These are phyloP conservation scores for Gobio occitaniae DNA, from an alignment of 2,797 vertebrate genomes.

Conservation along the genomic window DNA sequence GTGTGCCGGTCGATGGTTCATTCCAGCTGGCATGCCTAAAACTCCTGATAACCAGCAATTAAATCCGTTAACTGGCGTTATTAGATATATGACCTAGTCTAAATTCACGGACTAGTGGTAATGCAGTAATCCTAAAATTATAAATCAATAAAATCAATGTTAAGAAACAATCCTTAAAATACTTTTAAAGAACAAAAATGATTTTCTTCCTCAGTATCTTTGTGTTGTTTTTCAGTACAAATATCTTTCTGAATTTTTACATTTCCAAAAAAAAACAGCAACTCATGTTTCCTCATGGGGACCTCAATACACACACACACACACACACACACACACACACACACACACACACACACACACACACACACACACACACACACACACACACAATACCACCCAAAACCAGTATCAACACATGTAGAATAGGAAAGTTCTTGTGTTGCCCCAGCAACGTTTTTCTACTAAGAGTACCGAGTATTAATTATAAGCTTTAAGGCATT, in stretches of 20 bases:
- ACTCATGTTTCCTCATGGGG: too few relatives aligned
- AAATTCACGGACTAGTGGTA: neutral
- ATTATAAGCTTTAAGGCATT: conserved; percentile 31
- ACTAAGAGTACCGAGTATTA: conserved; percentile 25
- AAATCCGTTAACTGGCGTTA: neutral
- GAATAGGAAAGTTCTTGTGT: conserved; percentile 13
- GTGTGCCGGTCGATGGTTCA: conserved; percentile 35
- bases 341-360: too few relatives aligned
- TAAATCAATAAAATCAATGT: neutral
- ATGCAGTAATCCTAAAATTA: neutral
- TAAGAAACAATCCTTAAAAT: neutral
- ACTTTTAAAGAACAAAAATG: neutral
- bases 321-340: too few relatives aligned
- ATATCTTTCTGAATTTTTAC: too few relatives aligned
- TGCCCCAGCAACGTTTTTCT: conserved; percentile 23
- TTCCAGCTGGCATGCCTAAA: conserved; percentile 33
- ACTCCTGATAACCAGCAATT: conserved; percentile 13
- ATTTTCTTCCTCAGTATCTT: neutral
- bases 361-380: too few relatives aligned
- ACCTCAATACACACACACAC: neutral
- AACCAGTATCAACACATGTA: conserved; percentile 14
- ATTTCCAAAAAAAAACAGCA: too few relatives aligned
- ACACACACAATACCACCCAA: conserved; percentile 33
- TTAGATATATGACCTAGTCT: conserved; percentile 15
- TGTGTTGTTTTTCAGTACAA: neutral